Evolutionary conservation across 1,140 invertebrate genomes (phyloP).

Genomic region (Drosophila willistoni): DNA sequence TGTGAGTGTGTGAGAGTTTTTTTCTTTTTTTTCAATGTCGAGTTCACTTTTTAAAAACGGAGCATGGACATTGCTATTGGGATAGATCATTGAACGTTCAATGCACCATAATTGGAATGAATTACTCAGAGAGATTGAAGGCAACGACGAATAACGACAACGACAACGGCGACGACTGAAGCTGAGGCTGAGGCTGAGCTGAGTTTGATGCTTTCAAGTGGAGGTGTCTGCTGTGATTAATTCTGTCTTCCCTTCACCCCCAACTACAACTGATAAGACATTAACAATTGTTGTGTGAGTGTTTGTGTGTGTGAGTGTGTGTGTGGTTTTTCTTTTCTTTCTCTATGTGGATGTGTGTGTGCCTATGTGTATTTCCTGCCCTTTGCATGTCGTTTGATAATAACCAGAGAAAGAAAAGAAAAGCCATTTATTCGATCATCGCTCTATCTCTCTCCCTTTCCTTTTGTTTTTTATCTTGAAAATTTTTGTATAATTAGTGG

Average conservation of each 20-base stretch:
- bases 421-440: conserved; percentile 4
- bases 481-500: conserved; percentile 16
- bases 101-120: conserved; percentile 55
- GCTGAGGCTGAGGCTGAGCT: neutral
- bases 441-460: neutral
- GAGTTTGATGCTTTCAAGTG: conserved; percentile 52
- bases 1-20: conserved; percentile 14
- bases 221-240: conserved; percentile 71
- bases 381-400: conserved; percentile 72
- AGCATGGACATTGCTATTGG: conserved; percentile 64
- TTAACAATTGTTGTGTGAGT: conserved; percentile 31
- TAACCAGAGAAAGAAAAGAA: conserved; percentile 26
- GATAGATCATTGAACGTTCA: conserved; percentile 78
- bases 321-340: conserved; percentile 8
- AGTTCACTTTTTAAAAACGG: conserved; percentile 76
- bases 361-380: conserved; percentile 59
- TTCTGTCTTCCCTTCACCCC: conserved; percentile 27
- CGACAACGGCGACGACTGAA: neutral
- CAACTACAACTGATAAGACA: conserved; percentile 39
- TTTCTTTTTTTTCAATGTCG: conserved; percentile 74
- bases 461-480: neutral
- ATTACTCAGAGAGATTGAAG: conserved; percentile 3
- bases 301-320: conserved; percentile 8
- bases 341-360: conserved; percentile 31
- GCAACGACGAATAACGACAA: neutral